Conservation (phyloP, 2,113 vertebrate genomes). For the Hippocampus mohnikei region DNA sequence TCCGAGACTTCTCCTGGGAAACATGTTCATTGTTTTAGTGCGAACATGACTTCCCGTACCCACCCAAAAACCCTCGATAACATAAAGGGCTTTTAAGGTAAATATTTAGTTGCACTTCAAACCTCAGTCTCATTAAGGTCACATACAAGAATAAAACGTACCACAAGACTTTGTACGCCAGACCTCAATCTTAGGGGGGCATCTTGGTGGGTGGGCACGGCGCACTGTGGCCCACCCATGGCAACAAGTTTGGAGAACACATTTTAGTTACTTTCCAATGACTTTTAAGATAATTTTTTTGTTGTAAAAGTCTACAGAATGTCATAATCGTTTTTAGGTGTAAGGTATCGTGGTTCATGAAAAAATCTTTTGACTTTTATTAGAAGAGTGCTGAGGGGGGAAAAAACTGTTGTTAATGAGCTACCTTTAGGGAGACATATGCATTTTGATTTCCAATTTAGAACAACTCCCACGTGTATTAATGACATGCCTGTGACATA, state of each 20-base stretch:
- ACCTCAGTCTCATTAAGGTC: slow-evolving; percentile 24
- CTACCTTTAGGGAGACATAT: too few species aligned
- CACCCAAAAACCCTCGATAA: slow-evolving; percentile 37
- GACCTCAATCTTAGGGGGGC: too few species aligned
- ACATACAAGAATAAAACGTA: slow-evolving; percentile 13
- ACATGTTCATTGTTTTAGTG: slow-evolving; percentile 48
- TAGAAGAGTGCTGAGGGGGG: too few species aligned
- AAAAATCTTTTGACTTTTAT: too few species aligned
- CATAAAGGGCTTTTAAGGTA: slow-evolving; percentile 19
- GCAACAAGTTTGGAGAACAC: neutral
- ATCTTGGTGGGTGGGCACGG: too few species aligned
- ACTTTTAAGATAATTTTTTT: neutral
- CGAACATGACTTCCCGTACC: slow-evolving; percentile 43
- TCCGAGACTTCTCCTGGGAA: slow-evolving; percentile 4
- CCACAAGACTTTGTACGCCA: neutral
- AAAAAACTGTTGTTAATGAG: too few species aligned
- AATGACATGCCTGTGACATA: neutral
- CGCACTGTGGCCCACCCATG: too few species aligned
- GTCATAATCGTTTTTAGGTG: too few species aligned
- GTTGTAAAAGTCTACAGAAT: too few species aligned
- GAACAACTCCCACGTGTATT: too few species aligned
- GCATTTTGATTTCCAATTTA: too few species aligned
- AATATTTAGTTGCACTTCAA: slow-evolving; percentile 4
- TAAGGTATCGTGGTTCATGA: too few species aligned
- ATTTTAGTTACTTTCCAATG: neutral